Percentiles rank a stretch among this genome's conserved stretches.
phyloP scores from a whole-genome alignment of 2,113 vertebrate species.

The Piprites chloris region DNA sequence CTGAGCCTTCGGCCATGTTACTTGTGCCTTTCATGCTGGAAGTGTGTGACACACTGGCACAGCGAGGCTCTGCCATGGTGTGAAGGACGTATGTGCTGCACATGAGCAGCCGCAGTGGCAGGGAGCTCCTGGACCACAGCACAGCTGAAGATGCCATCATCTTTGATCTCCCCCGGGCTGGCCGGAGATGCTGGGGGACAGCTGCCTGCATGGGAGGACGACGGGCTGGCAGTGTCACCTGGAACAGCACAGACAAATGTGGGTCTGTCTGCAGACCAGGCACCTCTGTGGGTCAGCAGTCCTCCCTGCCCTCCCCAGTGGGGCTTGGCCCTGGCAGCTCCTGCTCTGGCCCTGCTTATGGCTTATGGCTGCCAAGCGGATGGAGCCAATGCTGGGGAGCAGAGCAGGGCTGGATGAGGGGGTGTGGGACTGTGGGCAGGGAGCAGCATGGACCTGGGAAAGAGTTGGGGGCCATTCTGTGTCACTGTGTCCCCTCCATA shows the following conservation, averaged over 20 bases:
- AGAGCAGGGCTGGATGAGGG: background rate
- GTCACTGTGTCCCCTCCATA: accelerated
- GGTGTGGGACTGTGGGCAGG: background rate
- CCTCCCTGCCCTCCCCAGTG: accelerated
- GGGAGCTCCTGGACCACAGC: background rate
- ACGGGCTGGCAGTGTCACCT: conserved; percentile 34
- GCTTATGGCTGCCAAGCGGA: background rate
- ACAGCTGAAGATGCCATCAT: background rate
- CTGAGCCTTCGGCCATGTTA: background rate
- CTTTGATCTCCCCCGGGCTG: background rate
- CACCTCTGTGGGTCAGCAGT: background rate
- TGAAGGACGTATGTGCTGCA: background rate
- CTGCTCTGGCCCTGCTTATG: background rate
- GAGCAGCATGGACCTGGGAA: background rate
- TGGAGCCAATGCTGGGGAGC: accelerated
- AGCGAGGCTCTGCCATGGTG: background rate
- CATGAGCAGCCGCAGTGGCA: background rate
- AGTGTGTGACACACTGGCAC: background rate
- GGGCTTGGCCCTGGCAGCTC: background rate
- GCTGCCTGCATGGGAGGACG: background rate
- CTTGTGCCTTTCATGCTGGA: conserved; percentile 22
- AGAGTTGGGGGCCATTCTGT: background rate
- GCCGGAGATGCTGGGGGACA: conserved; percentile 4
- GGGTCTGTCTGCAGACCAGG: background rate
- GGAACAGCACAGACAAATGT: background rate